These are phyloP conservation scores for Siniperca obscura DNA, from an alignment of 2,797 vertebrate species.

Conservation along the genomic window DNA sequence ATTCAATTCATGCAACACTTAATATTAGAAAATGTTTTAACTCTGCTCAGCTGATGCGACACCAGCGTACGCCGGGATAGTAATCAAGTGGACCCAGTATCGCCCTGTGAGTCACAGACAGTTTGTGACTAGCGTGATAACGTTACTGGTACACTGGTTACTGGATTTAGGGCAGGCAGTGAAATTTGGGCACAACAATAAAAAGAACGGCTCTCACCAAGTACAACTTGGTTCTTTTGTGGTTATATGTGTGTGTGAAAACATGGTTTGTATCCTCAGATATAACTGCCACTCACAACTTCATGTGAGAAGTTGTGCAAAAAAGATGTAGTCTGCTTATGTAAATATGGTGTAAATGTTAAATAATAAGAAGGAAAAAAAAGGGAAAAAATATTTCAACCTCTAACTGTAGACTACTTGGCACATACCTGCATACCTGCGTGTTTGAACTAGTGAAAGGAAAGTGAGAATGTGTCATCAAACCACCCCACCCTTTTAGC, in stretches of 20 bases:
- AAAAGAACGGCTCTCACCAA: too few relatives aligned
- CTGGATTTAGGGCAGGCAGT: too few relatives aligned
- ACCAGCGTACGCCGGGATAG: too few relatives aligned
- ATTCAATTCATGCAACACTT: too few relatives aligned
- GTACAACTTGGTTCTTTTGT: background rate
- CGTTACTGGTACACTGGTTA: too few relatives aligned
- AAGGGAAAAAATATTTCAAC: background rate
- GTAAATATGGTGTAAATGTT: background rate
- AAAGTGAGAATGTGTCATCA: constrained; percentile 46
- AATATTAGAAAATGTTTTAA: too few relatives aligned
- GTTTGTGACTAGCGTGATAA: too few relatives aligned
- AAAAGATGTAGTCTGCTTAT: background rate
- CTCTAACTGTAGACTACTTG: constrained; percentile 6
- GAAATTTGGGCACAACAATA: too few relatives aligned
- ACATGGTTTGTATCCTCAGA: background rate
- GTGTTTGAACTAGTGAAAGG: constrained; percentile 61
- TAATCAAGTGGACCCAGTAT: too few relatives aligned
- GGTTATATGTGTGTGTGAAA: constrained; percentile 14
- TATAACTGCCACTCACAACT: background rate
- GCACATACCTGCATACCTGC: constrained; percentile 22
- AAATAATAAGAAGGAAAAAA: background rate
- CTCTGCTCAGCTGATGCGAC: too few relatives aligned
- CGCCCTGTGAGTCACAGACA: too few relatives aligned
- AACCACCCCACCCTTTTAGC: constrained; percentile 39
- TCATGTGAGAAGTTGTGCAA: background rate